Conservation (phyloP, 1,140 invertebrate genomes). For the Zophobas morio region DNA sequence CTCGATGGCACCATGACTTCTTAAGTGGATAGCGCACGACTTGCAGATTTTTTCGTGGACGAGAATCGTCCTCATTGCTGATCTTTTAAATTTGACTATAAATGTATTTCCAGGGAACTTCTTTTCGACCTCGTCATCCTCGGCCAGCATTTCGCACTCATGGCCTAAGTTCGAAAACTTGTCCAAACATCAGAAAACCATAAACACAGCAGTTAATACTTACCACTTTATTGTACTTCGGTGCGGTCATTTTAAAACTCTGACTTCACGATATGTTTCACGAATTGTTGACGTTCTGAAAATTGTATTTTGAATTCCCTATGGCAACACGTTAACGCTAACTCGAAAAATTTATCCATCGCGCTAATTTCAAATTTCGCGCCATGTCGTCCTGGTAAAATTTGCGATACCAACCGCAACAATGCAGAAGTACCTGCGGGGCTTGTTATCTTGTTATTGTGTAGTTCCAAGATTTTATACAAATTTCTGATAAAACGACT, state of each 20-base stretch:
- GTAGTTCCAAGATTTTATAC: neutral
- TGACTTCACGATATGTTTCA: neutral
- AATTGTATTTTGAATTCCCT: too few species aligned
- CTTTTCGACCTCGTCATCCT: slow-evolving; percentile 54
- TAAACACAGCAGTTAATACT: neutral
- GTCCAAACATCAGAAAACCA: neutral
- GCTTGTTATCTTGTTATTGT: slow-evolving; percentile 19
- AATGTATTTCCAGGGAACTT: slow-evolving; percentile 46
- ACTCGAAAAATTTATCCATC: too few species aligned
- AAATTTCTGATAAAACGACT: neutral
- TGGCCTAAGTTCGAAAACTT: slow-evolving; percentile 61
- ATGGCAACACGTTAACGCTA: too few species aligned
- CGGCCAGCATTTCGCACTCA: slow-evolving; percentile 57
- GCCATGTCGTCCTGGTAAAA: neutral
- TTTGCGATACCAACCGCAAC: neutral
- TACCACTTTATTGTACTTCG: slow-evolving; percentile 28
- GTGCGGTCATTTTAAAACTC: slow-evolving; percentile 10
- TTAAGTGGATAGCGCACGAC: slow-evolving; percentile 59
- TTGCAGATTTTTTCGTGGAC: slow-evolving; percentile 60
- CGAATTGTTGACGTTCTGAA: too few species aligned
- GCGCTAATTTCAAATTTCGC: neutral
- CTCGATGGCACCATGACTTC: slow-evolving; percentile 61
- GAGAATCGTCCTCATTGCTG: slow-evolving; percentile 51
- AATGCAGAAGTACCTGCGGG: neutral
- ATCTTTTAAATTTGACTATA: slow-evolving; percentile 47